Conservation (phyloP, 2,797 vertebrate genomes). For the Botia almorhae region DNA sequence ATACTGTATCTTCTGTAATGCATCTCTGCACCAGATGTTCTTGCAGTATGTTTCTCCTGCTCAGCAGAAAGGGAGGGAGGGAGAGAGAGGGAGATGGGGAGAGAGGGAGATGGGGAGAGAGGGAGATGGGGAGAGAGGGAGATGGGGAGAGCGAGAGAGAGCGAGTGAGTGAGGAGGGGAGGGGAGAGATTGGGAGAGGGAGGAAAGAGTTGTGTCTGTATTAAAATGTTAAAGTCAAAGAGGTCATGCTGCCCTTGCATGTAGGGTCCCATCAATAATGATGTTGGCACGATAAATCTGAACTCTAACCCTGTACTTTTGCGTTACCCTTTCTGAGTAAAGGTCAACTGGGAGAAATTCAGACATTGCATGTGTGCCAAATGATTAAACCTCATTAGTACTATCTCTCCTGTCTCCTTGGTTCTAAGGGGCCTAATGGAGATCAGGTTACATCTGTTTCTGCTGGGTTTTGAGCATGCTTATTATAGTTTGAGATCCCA, state of each 20-base stretch:
- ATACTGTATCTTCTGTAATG: slow-evolving; percentile 10
- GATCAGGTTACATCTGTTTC: slow-evolving; percentile 5
- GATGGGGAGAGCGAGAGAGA: too few species aligned
- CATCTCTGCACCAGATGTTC: slow-evolving; percentile 70
- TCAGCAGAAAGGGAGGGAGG: slow-evolving; percentile 66
- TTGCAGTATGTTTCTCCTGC: slow-evolving; percentile 71
- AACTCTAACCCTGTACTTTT: slow-evolving; percentile 17
- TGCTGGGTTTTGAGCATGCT: background rate
- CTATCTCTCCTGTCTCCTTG: background rate
- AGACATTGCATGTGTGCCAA: background rate
- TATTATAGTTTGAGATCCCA: too few species aligned
- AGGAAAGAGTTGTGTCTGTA: background rate
- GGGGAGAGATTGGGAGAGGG: slow-evolving; percentile 26
- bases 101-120: background rate
- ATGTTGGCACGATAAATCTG: slow-evolving; percentile 11
- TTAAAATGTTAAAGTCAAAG: slow-evolving; percentile 11
- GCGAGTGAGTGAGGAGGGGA: slow-evolving; percentile 28
- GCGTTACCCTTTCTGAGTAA: background rate
- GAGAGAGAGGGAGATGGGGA: background rate
- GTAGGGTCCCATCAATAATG: slow-evolving; percentile 30
- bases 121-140: slow-evolving; percentile 30
- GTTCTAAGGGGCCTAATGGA: slow-evolving; percentile 22
- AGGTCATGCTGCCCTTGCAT: slow-evolving; percentile 25
- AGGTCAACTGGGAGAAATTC: background rate
- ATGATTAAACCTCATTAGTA: slow-evolving; percentile 3